Conservation (phyloP, 2,113 vertebrate genomes). For the Sylvia atricapilla region DNA sequence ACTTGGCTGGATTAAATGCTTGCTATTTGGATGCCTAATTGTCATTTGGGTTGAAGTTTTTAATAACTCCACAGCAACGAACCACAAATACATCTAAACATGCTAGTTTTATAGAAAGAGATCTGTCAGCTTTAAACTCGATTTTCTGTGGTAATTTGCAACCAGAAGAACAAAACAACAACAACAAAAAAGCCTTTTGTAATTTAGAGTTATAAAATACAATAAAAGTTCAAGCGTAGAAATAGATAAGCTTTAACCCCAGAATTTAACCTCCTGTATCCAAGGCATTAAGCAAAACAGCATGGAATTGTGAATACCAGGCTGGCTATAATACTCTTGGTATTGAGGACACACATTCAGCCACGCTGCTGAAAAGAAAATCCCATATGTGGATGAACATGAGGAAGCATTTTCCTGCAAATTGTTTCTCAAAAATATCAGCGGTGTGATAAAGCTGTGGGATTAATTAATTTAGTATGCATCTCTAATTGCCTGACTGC, state of each 20-base stretch:
- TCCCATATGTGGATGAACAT: background rate
- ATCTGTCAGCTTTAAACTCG: background rate
- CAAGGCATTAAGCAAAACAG: background rate
- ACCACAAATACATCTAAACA: background rate
- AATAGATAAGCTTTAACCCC: background rate
- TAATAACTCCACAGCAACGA: background rate
- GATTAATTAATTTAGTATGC: conserved; percentile 49
- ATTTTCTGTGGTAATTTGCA: background rate
- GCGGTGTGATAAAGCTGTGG: conserved; percentile 16
- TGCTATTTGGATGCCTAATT: background rate
- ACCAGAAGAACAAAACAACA: background rate
- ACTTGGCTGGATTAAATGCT: background rate
- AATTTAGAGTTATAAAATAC: background rate
- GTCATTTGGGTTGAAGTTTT: background rate
- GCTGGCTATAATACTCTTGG: background rate
- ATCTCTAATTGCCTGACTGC: conserved; percentile 11
- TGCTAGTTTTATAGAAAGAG: background rate
- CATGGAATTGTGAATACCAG: background rate
- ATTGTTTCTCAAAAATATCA: conserved; percentile 2
- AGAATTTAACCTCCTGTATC: background rate
- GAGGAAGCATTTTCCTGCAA: background rate
- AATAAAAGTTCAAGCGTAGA: background rate
- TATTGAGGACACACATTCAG: background rate
- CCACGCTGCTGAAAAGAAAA: background rate
- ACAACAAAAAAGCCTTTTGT: background rate